A percentile compares a stretch with the other conserved stretches of the same genome.
These are phyloP conservation scores for Crossocerus cetratus DNA, from an alignment of 2,888 invertebrate genomes.

Conservation along the genomic window DNA sequence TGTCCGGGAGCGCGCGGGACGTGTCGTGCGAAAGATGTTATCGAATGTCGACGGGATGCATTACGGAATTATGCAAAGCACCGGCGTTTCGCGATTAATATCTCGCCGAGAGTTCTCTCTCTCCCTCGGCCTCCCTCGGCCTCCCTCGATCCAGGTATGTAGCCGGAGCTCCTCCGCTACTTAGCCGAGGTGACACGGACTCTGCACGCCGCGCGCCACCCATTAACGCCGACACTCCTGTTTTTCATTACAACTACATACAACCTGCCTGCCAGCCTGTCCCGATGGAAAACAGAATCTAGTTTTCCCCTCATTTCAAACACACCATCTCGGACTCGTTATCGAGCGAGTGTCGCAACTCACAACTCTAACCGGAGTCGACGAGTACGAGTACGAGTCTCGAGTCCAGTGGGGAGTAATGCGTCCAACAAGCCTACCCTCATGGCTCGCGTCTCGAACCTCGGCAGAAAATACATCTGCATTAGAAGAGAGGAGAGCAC, in stretches of 20 bases:
- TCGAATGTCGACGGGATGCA: conserved; percentile 55
- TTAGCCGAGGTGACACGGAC: conserved; percentile 25
- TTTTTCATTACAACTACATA: too few species aligned
- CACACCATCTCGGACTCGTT: too few species aligned
- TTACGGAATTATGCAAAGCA: conserved; percentile 60
- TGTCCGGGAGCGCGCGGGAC: conserved; percentile 6
- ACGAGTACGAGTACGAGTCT: not conserved
- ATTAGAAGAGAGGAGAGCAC: too few species aligned
- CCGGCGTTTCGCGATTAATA: conserved; percentile 54
- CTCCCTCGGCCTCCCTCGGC: not conserved
- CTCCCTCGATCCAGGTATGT: conserved; percentile 9
- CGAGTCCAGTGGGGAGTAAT: not conserved
- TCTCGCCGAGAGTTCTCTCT: conserved; percentile 37
- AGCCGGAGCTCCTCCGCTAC: conserved; percentile 1
- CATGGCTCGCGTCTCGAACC: too few species aligned
- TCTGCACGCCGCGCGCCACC: not conserved
- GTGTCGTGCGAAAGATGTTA: conserved; percentile 57
- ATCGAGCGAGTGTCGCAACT: too few species aligned
- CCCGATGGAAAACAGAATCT: too few species aligned
- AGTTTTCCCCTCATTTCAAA: too few species aligned
- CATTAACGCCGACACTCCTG: conserved; percentile 8
- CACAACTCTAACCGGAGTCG: too few species aligned
- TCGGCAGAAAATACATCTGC: too few species aligned
- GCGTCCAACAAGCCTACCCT: too few species aligned
- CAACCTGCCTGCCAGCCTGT: too few species aligned